Evolutionary conservation across 2,113 vertebrate species (phyloP), one percentile per base, ranked within the genome.

Genomic region (Balaenoptera acutorostrata): DNA sequence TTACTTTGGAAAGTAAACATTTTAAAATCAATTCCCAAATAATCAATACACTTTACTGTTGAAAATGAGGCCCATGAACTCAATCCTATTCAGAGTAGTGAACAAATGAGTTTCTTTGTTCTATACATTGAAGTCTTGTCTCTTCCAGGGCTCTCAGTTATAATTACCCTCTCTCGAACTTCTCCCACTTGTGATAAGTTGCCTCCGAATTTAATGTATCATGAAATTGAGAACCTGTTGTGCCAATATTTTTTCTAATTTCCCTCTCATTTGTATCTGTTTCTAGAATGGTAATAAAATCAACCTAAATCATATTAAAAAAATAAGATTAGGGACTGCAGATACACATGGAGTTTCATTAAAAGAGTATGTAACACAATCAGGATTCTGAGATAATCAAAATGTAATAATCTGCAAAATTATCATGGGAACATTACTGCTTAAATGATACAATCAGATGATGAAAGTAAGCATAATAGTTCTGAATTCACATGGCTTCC

Each of bases 231-330:
- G 52, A 93, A 81, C 31, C 10, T 46, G 39, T 90, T 75, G 64
- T 95, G 36, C 66, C 77, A 74, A 66, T 92, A 55, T 57, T 46
- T 85, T 36, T 90, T 74, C 72, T 81, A 57, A 90, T 93, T 86
- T 93, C 33, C 49, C n/a, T 90, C 68, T 96, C 81, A 93, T 92
- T 77, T 95, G 88, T 80, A 68, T 92, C 85, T 93, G 80, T 89
- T 93, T 92, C 85, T 74, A 74, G 36, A 74, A 72, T 75, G 57
- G 39, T 93, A 95, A 90, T 89, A 86, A 92, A 80, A 92, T 95
- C 64, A 92, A 74, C 27, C 29, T 86, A 68, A 68, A 92, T 96
- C 64, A 74, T 21, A 92, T 89, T 81, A 49, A 63, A 39, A 63
- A 92, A 92, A 94, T 89, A 25, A 96, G 49, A 80, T 95, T 86